Conservation (phyloP, 2,888 invertebrate species). For the Ectemnius lituratus region DNA sequence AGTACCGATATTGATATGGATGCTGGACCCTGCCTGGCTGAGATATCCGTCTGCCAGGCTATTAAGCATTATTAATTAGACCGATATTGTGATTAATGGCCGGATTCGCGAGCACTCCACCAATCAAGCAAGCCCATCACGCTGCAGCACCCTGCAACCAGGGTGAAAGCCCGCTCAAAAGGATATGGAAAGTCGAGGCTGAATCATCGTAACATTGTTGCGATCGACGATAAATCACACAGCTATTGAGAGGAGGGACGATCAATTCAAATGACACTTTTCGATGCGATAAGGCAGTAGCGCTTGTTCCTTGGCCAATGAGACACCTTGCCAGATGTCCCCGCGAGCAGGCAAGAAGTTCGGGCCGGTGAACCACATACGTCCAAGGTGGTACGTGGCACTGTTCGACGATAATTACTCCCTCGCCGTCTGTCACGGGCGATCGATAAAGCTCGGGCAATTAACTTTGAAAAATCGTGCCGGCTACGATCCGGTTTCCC, state of each 20-base stretch:
- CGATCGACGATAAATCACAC: background rate
- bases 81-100: conserved; percentile 60
- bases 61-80: conserved; percentile 63
- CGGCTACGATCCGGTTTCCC: conserved; percentile 63
- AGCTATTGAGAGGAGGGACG: background rate
- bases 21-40: conserved; percentile 24
- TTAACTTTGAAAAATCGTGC: conserved; percentile 70
- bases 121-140: conserved; percentile 6
- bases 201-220: background rate
- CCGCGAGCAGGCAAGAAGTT: background rate
- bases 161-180: background rate
- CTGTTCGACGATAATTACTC: conserved; percentile 56
- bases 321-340: background rate
- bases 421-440: conserved; percentile 59
- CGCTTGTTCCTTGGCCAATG: background rate
- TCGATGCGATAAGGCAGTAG: background rate
- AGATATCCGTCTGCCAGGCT: conserved; percentile 41
- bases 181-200: background rate
- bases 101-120: conserved; percentile 26
- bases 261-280: conserved; percentile 1
- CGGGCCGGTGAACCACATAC: background rate
- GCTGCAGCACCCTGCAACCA: background rate
- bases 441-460: conserved; percentile 65
- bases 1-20: conserved; percentile 35
- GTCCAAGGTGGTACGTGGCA: conserved; percentile 21